Evolutionary conservation across 2,113 vertebrate species (phyloP).

Genomic region (Hiodon alosoides): DNA sequence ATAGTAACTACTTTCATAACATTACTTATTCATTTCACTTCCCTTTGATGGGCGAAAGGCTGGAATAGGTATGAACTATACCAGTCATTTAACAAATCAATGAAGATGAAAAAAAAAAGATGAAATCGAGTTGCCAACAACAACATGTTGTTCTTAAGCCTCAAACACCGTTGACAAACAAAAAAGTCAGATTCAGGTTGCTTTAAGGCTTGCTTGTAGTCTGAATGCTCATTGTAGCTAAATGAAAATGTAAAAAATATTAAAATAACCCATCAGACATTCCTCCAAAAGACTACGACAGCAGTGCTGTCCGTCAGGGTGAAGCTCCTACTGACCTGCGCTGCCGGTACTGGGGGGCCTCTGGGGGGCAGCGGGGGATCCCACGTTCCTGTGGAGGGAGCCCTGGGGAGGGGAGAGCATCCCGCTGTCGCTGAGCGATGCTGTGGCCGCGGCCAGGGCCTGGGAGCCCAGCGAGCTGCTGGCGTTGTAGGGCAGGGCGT

Average conservation of each 20-base stretch:
- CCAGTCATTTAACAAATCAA: conserved; percentile 15
- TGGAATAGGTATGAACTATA: conserved; percentile 9
- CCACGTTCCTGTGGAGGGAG: conserved; percentile 73
- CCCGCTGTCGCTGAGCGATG: conserved; percentile 69
- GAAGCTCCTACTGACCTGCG: conserved; percentile 52
- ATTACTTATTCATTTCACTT: conserved; percentile 5
- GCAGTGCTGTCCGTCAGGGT: background rate
- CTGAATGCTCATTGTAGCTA: too few relatives aligned
- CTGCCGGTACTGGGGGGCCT: conserved; percentile 73
- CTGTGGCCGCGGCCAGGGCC: conserved; percentile 70
- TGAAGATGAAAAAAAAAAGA: background rate
- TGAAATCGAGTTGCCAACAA: too few relatives aligned
- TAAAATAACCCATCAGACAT: background rate
- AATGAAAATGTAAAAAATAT: too few relatives aligned
- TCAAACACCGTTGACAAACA: background rate
- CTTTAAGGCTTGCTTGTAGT: too few relatives aligned
- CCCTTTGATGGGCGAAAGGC: background rate
- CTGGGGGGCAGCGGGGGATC: conserved; percentile 72
- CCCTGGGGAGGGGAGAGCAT: conserved; percentile 75
- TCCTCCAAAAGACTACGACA: background rate
- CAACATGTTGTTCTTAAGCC: too few relatives aligned
- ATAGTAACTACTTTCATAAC: background rate
- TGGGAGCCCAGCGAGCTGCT: conserved; percentile 68
- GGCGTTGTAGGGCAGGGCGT: conserved; percentile 71
- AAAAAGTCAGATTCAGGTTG: background rate